A percentile compares a stretch with the other conserved stretches of the same genome.
Conservation (phyloP, 2,888 invertebrate species). For the Seira sanloemensis region DNA sequence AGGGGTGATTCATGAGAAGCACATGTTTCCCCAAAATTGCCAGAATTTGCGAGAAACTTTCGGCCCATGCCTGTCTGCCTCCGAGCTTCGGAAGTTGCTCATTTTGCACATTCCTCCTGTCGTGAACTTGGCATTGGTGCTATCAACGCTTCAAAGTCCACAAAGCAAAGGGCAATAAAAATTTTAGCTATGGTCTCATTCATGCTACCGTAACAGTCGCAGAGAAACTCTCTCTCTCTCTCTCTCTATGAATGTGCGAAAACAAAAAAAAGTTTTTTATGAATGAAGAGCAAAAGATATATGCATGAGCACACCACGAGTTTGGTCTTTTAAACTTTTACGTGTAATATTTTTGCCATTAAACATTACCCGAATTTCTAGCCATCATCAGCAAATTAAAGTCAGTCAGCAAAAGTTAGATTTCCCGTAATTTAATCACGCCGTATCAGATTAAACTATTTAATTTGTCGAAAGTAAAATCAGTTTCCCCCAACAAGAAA, state of each 20-base stretch:
- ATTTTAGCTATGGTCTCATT: neutral
- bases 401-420: neutral
- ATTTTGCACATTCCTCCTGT: neutral
- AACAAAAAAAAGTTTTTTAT: neutral
- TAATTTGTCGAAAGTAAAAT: no score
- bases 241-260: neutral
- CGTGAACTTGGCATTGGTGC: constrained; percentile 4
- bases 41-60: neutral
- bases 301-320: no score
- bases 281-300: neutral
- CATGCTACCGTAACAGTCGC: neutral
- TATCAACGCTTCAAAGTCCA: neutral
- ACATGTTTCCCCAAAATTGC: neutral
- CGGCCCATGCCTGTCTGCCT: neutral
- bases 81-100: neutral
- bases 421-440: neutral
- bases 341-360: neutral
- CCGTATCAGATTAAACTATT: no score
- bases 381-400: neutral
- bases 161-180: neutral
- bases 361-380: neutral
- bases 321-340: neutral
- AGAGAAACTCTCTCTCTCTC: no score
- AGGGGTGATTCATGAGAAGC: neutral
- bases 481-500: no score